phyloP scores from a whole-genome alignment of 1,140 invertebrate species.

The Dreissena rostriformis region DNA sequence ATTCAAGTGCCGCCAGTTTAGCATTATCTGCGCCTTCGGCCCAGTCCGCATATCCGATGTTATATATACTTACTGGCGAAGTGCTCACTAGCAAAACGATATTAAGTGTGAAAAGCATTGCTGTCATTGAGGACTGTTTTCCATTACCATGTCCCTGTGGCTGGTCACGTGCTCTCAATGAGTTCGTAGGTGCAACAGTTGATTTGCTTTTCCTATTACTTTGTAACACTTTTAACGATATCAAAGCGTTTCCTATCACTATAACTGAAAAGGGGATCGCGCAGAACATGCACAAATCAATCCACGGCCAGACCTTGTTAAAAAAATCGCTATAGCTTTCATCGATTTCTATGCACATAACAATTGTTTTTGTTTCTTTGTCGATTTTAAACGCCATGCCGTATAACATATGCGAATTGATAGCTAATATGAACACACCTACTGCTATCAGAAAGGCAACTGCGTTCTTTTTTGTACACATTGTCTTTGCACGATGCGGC shows the following conservation, averaged over 20 bases:
- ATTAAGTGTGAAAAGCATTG: slow-evolving; percentile 60
- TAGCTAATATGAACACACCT: slow-evolving; percentile 34
- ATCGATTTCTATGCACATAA: slow-evolving; percentile 28
- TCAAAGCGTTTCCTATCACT: slow-evolving; percentile 34
- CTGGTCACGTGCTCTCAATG: neutral
- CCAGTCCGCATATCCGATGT: slow-evolving; percentile 57
- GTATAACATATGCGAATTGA: slow-evolving; percentile 66
- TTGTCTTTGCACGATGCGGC: slow-evolving; percentile 57
- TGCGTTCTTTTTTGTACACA: slow-evolving; percentile 56
- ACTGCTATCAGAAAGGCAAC: slow-evolving; percentile 50
- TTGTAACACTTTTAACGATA: slow-evolving; percentile 41
- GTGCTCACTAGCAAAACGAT: slow-evolving; percentile 61
- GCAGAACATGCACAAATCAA: slow-evolving; percentile 49
- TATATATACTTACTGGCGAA: slow-evolving; percentile 63
- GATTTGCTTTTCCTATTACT: slow-evolving; percentile 41
- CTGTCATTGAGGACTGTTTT: slow-evolving; percentile 64
- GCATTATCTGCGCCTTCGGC: neutral
- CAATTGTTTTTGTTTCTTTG: neutral
- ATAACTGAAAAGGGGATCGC: slow-evolving; percentile 43
- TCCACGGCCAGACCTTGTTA: slow-evolving; percentile 52
- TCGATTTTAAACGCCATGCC: slow-evolving; percentile 23
- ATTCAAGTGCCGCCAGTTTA: neutral
- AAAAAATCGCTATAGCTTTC: slow-evolving; percentile 35
- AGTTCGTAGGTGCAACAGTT: neutral
- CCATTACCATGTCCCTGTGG: no score